A percentile compares a stretch with the other conserved stretches of the same genome.
phyloP scores from a whole-genome alignment of 2,888 invertebrate species.

The Choreutis nemorana region DNA sequence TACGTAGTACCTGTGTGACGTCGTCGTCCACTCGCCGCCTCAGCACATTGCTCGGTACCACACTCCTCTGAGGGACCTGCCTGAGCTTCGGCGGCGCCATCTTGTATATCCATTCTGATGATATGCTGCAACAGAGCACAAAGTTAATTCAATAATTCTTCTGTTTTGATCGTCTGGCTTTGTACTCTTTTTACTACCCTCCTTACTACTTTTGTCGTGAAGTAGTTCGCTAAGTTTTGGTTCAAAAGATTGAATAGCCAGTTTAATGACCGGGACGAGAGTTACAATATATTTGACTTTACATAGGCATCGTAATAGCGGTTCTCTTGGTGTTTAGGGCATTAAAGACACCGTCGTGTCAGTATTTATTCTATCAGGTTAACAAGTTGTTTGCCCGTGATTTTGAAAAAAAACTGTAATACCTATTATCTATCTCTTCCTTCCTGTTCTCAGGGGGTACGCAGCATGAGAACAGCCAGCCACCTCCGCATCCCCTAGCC shows the following conservation, averaged over 20 bases:
- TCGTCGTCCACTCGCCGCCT: conserved; percentile 53
- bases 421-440: conserved; percentile 39
- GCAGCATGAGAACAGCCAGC: conserved; percentile 80
- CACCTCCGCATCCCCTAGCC: conserved; percentile 71
- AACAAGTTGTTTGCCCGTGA: not conserved
- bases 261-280: too few species aligned
- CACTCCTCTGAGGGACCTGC: conserved; percentile 40
- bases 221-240: too few species aligned
- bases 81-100: conserved; percentile 39
- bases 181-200: too few species aligned
- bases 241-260: too few species aligned
- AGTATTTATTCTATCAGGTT: too few species aligned
- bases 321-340: too few species aligned
- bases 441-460: conserved; percentile 21
- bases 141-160: not conserved
- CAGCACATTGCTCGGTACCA: conserved; percentile 47
- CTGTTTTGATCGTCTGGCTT: too few species aligned
- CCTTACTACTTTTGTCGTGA: too few species aligned
- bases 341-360: too few species aligned
- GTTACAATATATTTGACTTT: too few species aligned
- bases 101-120: conserved; percentile 44
- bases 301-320: too few species aligned
- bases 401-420: not conserved
- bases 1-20: conserved; percentile 44
- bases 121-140: conserved; percentile 28